These are phyloP conservation scores for Sarcophilus harrisii DNA, from an alignment of 2,797 vertebrate species.

Conservation along the genomic window DNA sequence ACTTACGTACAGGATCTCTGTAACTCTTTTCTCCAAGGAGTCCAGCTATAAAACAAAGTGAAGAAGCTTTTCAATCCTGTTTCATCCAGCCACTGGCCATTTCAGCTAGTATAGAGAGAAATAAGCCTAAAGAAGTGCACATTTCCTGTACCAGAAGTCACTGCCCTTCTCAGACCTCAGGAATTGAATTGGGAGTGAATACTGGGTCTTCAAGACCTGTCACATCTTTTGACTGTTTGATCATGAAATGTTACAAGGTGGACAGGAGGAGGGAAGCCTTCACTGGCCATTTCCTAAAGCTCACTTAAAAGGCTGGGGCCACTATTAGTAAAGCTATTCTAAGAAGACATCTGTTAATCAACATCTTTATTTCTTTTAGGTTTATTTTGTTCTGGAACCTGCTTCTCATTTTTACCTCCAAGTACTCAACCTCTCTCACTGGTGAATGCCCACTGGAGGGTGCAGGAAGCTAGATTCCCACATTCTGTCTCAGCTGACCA, in stretches of 20 bases:
- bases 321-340: not conserved
- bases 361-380: not conserved
- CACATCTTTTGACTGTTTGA: not conserved
- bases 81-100: not conserved
- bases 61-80: conserved; percentile 45
- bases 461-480: not conserved
- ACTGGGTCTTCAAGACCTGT: not conserved
- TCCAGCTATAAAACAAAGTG: conserved; percentile 79
- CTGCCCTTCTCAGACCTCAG: not conserved
- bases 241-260: not conserved
- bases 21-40: conserved; percentile 87
- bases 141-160: not conserved
- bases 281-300: not conserved
- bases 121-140: not conserved
- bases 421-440: not conserved
- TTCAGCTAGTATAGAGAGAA: not conserved
- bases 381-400: conserved; percentile 48
- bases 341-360: not conserved
- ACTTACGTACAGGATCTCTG: conserved; percentile 88
- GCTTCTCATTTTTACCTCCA: not conserved
- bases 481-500: not conserved
- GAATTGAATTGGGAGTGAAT: not conserved
- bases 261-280: not conserved
- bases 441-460: not conserved
- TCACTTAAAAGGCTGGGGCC: not conserved